Evolutionary conservation across 2,888 invertebrate genomes (phyloP), one percentile per base, ranked within the genome.

Genomic region (Scaptodrosophila latifasciaeformis): DNA sequence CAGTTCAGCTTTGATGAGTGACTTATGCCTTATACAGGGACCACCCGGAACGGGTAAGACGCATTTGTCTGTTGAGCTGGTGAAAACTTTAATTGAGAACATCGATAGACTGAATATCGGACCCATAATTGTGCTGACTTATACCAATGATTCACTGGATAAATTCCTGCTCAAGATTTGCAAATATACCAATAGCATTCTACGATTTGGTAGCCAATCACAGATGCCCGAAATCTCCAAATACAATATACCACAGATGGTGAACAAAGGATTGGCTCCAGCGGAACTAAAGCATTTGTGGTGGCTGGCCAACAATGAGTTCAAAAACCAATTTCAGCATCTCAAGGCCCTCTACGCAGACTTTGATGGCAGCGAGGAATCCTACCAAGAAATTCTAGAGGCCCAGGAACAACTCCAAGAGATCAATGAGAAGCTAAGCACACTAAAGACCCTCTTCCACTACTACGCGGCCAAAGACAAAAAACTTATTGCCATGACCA

Each of bases 1-100:
- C 70, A 88, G 89, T 65, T 88, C 90, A 27, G 93, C 93, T 0
- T 76, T 96, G 1, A 91, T 90, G 0, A 88, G 89, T 72, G 92
- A 94, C 85, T 90, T 95, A 62, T 90, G 90, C 0, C 88, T 95
- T 0, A 93, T 95, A 58, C 95, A 95, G 87, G 96, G 96, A 0
- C 95, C 95, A 0, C 95, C 96, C 0, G 96, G 96, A 1, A 95
- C 95, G 0, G 96, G 95, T 0, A 96, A 95, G 88, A 95, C 95
- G 0, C 92, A 89, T 82, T 84, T 95, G 57, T 95, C 95, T 0
- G 86, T 93, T 24, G 91, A 92, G 88, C 90, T 96, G 15, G 91
- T 92, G 0, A 87, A 90, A 49, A 89, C 90, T 0, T 79, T 96
- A 18, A 83, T 95, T 1, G 84, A 88, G 54, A 94, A 93, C 81